Conservation (phyloP, 2,113 vertebrate species). For the Lota lota region DNA sequence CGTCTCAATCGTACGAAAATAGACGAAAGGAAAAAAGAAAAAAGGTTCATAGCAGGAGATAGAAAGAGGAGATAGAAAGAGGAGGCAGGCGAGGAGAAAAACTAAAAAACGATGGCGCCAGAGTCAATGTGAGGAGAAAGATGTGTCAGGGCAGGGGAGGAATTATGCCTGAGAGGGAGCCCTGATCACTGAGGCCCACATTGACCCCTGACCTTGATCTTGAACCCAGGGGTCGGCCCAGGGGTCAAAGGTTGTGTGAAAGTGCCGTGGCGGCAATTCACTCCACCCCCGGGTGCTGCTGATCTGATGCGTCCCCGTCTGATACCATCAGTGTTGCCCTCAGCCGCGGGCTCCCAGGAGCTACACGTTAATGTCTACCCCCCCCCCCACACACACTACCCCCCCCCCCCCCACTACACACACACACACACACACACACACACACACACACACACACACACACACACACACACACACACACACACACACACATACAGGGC, state of each 20-base stretch:
- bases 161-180: constrained; percentile 14
- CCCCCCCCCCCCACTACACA: constrained; percentile 22
- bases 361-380: constrained; percentile 59
- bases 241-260: constrained; percentile 77
- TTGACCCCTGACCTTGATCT: constrained; percentile 71
- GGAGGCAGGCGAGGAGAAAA: background rate
- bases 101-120: background rate
- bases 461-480: constrained; percentile 20
- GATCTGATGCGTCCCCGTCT: constrained; percentile 69
- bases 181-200: constrained; percentile 56
- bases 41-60: constrained; percentile 17
- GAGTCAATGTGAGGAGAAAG: background rate
- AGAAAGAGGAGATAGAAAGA: constrained; percentile 15
- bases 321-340: constrained; percentile 64
- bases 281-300: constrained; percentile 67
- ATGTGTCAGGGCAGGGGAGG: constrained; percentile 22
- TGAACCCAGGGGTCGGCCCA: constrained; percentile 60
- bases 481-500: constrained; percentile 41
- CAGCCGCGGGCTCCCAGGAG: constrained; percentile 59
- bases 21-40: constrained; percentile 53
- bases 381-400: background rate
- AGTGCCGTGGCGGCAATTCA: constrained; percentile 65
- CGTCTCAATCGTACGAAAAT: constrained; percentile 66
- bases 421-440: constrained; percentile 10
- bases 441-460: background rate